Evolutionary conservation across 64 coral and sea anemone species (phyloP), one percentile per base, ranked within the genome.

Genomic region (Montipora efflorescens): DNA sequence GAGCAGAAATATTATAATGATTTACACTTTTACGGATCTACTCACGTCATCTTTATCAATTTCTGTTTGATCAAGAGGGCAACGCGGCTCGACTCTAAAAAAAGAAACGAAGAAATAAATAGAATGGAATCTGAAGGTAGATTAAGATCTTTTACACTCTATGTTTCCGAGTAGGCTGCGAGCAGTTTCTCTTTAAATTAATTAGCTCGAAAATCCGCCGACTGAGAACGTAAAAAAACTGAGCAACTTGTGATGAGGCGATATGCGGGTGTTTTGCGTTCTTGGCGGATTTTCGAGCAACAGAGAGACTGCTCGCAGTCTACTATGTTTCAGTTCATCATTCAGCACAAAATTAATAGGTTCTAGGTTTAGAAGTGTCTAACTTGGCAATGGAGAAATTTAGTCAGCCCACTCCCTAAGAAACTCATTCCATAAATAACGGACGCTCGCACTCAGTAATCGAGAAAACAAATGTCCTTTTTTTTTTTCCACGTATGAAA

Each of bases 31-130:
- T 10, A 8, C 8, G 4, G 46, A 21, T 86, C 18, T 15, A 86
- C 82, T 48, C 50, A 71, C 82, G 3, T 68, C 82, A 50, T 86
- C 82, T 21, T 86, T 86, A 48, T 71, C 67, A 20, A 86, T 86
- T n/a, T 66, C 61, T 4, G 45, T 86, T 20, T 86, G 82, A 71
- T 86, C 82, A 46, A 86, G 61, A 10, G 82, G 82, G 62, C 82
- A 86, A 2, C 82, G 82, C 1, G 82, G 82, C 45, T 86, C 82
- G 10, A 86, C 62, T 47, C 82, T 86, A 22, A 16, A 71, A 67
- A 7, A 25, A 20, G 18, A 14, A 66, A 47, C 4, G 43, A 25
- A 83, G 5, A 36, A 44, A 18, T 11, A 82, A 18, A 45, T 21
- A 81, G 16, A 28, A 4, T 2, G 28, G 67, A 8, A n/a, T 5